Evolutionary conservation across 2,888 invertebrate species (phyloP), one percentile per base, ranked within the genome.

Genomic region (Andrena fulva): DNA sequence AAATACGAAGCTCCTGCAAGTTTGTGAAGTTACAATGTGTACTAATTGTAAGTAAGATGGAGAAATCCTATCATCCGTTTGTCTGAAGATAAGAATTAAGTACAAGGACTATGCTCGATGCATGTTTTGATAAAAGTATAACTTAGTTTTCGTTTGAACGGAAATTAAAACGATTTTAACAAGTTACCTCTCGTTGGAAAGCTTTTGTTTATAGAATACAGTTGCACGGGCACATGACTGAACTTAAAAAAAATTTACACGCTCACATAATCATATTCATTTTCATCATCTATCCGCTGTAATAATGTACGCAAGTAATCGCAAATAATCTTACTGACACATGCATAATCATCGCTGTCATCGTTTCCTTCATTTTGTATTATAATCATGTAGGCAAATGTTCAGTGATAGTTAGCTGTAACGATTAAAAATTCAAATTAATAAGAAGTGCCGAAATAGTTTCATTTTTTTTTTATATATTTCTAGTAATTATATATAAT

Each of bases 341-440:
- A 84, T 70, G 77, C 80, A 89, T 84, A 85, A 83, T 80, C 77
- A 85, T 87, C 87, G 80, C 66, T 85, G 82, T 70, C 81, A 76
- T 86, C 78, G 82, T 64, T 85, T 79, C 78, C 42, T 83, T 75
- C 76, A 87, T 88, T 87, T 75, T 90, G 90, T 90, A 90, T 85
- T 87, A 90, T 90, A 90, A 88, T 87, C 89, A 89, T 86, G 85
- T 90, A 90, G 88, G 71, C 80, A 87, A 87, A 81, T 88, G 79
- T 89, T 90, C 86, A 88, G 83, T 85, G 77, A 84, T 83, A 72
- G 77, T 42, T 87, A 89, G 79, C 63, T 84, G 69, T 87, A 89
- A 85, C 68, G 60, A 86, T 77, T 83, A 86, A 78, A 84, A 56
- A 74, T 71, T 72, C 67, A 80, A 72, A 74, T 85, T 83, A 77